These are phyloP conservation scores for Drosophila mojavensis DNA, from an alignment of 1,140 invertebrate genomes.

Conservation along the genomic window DNA sequence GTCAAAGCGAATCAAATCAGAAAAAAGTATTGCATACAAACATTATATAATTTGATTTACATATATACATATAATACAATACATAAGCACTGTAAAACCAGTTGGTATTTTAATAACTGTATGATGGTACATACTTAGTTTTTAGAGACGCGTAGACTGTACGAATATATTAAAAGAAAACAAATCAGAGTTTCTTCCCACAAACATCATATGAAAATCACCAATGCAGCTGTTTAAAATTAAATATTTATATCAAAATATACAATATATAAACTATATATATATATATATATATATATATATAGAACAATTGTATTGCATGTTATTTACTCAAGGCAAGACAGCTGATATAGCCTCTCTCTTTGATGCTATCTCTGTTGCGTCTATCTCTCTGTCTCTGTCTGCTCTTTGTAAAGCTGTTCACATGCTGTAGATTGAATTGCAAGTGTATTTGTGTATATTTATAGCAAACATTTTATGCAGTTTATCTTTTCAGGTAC, in stretches of 20 bases:
- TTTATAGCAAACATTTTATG: too few relatives aligned
- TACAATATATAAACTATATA: neutral
- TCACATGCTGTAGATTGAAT: too few relatives aligned
- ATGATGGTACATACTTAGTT: constrained; percentile 43
- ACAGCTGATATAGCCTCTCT: neutral
- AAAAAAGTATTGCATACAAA: constrained; percentile 31
- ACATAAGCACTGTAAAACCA: constrained; percentile 55
- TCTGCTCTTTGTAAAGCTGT: neutral
- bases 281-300: neutral
- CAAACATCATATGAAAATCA: neutral
- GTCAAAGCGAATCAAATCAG: constrained; percentile 25
- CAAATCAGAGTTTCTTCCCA: constrained; percentile 69
- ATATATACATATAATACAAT: constrained; percentile 25
- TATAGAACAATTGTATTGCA: neutral
- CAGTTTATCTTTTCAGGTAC: too few relatives aligned
- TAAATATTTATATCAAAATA: constrained; percentile 26
- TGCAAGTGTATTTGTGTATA: too few relatives aligned
- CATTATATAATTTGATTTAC: constrained; percentile 13
- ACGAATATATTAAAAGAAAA: constrained; percentile 47
- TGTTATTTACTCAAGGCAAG: neutral
- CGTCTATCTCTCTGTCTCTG: neutral
- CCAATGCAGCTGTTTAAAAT: constrained; percentile 38
- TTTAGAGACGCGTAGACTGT: constrained; percentile 70
- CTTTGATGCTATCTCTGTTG: neutral
- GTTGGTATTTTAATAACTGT: constrained; percentile 63